Percentiles rank a stretch among this genome's conserved stretches.
Conservation (phyloP, 1,140 invertebrate species). For the Cataglyphis hispanica region DNA sequence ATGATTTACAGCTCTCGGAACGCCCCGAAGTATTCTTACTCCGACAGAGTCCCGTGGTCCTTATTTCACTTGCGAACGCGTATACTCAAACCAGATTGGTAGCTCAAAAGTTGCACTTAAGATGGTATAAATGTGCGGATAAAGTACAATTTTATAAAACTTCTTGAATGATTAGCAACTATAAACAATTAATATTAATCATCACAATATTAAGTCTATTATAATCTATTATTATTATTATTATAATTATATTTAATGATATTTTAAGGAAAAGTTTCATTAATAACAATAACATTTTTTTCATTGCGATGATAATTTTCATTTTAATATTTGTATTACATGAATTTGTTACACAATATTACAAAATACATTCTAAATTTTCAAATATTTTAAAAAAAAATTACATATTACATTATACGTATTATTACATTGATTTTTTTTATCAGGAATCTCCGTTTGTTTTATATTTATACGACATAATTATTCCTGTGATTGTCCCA, state of each 20-base stretch:
- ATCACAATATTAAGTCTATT: background rate
- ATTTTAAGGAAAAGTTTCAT: background rate
- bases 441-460: background rate
- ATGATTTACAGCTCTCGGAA: constrained; percentile 29
- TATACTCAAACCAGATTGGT: background rate
- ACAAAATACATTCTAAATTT: background rate
- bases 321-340: background rate
- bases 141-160: background rate
- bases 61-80: background rate
- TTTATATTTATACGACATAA: background rate
- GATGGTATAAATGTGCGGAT: background rate
- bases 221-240: background rate
- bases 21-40: background rate
- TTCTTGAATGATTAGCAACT: background rate
- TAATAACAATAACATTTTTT: background rate
- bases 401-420: background rate
- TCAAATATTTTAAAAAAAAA: background rate
- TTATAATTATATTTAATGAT: background rate
- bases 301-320: background rate
- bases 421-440: background rate
- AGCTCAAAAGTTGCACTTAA: background rate
- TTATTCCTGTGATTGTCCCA: background rate
- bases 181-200: background rate
- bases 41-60: background rate
- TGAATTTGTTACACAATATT: background rate